Evolutionary conservation across 1,140 invertebrate species (phyloP), one percentile per base, ranked within the genome.

Genomic region (Globodera rostochiensis): DNA sequence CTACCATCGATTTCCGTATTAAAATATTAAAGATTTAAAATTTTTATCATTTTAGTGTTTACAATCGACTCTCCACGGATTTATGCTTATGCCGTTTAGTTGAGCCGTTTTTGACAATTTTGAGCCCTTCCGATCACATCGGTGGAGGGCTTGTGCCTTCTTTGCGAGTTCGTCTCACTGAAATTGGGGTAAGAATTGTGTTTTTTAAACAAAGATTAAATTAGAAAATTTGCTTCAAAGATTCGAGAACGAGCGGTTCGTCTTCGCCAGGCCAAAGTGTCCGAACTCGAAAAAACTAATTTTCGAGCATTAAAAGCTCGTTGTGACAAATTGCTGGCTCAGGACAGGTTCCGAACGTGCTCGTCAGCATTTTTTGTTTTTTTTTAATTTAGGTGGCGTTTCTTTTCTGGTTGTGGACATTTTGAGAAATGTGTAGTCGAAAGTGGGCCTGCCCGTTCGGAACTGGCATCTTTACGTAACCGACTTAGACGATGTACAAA

Each of bases 1-100:
- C 57, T 6, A 19, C 57, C 57, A 64, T 6, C 57, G 15, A 13
- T 64, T 64, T 19, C 57, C 57, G 57, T 64, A 64, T 19, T 19
- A 64, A 19, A 13, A 80, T 83, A 73, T 66, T 83, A 36, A 36
- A 36, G 36, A 36, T 3, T 36, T 36, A 36, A 36, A 36, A 36
- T 21, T n/a, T 46, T 46, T 19, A 46, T 25, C 75, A 76, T 49
- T 80, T 83, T 25, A 81, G 82, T 19, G 73, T 83, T 66, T 83
- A 85, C 74, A 84, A 84, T 50, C 66, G 82, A 36, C 76, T 83
- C n/a, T 25, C 82, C 49, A 74, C 71, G n/a, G 82, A 83, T 80
- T 53, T 76, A 8, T 36, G 77, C 36, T 74, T 83, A 15, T 83
- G 82, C 73, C 82, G 82, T 25, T 76, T 83, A n/a, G 50, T 83